Base-by-base conservation (phyloP, 2,113 vertebrate genomes). In the Pipa parva region DNA sequence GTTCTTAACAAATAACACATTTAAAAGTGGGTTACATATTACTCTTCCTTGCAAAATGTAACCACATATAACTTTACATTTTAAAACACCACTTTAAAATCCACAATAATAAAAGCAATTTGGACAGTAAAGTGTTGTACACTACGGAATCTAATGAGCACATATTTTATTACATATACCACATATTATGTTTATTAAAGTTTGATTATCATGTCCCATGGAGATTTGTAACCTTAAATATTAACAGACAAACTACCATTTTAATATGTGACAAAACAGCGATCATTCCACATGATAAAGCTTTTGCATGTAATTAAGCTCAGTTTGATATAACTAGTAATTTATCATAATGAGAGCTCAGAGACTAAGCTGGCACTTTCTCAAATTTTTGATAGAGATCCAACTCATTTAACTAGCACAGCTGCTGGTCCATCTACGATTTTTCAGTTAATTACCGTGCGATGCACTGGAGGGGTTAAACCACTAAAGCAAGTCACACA, bases 281-380 rank as follows among this genome's bases (percentile, higher is more conserved):
- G 42, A 48, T 61, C 29, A 27, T 48, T 46, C 39, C 59, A 48
- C 42, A 21, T 61, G 59, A 61, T 29, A 48, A 45, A 46, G 39
- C 39, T 24, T 42, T 18, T 27, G 39, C n/a, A 22, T 48, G 39
- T 46, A 61, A 45, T 61, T 61, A 46, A 29, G 39, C 39, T 48
- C 24, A 61, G 59, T 46, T 61, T 61, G 39, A 46, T 60, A 36
- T 59, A 59, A 42, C 57, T 59, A 22, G 57, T 42, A 42, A 59
- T 58, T 36, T 58, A 58, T 58, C 55, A 58, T 58, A 58, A 58
- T 58, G 55, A 36, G 29, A 58, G 29, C 55, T 36, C 29, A 29
- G 20, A 20, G 55, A 58, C 20, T 22, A 13, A 58, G 31, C 29
- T 58, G 55, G 55, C 55, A 58, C 28, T 5, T 58, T 29, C 29